phyloP scores from a whole-genome alignment of 2,113 vertebrate species.

The Nibea albiflora region DNA sequence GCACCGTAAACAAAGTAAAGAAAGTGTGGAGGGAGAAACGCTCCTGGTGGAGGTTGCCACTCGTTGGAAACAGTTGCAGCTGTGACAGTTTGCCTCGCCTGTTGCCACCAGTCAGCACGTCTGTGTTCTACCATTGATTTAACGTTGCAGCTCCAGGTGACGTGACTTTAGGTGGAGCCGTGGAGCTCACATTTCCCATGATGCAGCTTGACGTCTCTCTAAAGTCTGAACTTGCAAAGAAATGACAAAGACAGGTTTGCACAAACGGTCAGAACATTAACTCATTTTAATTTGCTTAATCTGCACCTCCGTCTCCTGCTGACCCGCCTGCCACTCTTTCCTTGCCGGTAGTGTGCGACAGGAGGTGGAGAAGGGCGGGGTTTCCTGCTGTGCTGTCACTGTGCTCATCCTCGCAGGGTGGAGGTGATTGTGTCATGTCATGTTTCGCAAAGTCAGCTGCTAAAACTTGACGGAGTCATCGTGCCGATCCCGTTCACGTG shows the following conservation, averaged over 20 bases:
- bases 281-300: neutral
- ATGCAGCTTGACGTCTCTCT: too few relatives aligned
- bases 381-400: slow-evolving; percentile 38
- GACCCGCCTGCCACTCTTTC: slow-evolving; percentile 10
- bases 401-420: slow-evolving; percentile 16
- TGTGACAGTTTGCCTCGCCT: too few relatives aligned
- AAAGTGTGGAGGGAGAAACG: too few relatives aligned
- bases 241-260: neutral
- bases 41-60: too few relatives aligned
- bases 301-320: too few relatives aligned
- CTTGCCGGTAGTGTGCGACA: slow-evolving; percentile 30
- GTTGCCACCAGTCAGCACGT: too few relatives aligned
- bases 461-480: slow-evolving; percentile 4
- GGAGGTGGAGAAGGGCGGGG: slow-evolving; percentile 40
- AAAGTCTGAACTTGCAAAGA: neutral
- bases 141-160: too few relatives aligned
- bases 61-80: too few relatives aligned
- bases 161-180: too few relatives aligned
- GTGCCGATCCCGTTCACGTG: slow-evolving; percentile 60
- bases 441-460: slow-evolving; percentile 31
- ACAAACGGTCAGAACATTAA: neutral
- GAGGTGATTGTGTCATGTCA: slow-evolving; percentile 44
- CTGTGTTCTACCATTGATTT: too few relatives aligned
- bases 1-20: too few relatives aligned
- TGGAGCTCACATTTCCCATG: too few relatives aligned